Evolutionary conservation across 2,113 vertebrate genomes (phyloP).

Genomic region (Coptodon bakossiorum): DNA sequence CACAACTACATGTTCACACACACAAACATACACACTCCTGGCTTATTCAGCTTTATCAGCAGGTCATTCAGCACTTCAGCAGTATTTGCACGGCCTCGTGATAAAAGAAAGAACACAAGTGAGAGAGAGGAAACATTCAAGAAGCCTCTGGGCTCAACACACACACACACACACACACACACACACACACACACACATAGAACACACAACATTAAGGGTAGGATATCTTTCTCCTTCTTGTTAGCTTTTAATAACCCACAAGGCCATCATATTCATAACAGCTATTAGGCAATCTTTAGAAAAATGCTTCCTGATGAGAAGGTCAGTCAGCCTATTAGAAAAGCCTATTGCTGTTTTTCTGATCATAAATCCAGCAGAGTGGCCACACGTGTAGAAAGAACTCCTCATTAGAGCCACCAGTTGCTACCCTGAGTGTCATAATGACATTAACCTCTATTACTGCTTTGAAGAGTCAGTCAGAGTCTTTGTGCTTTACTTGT

Average conservation of each 20-base stretch:
- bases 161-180: background rate
- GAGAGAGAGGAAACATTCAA: conserved; percentile 13
- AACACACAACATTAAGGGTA: conserved; percentile 11
- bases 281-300: conserved; percentile 27
- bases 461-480: background rate
- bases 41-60: background rate
- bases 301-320: conserved; percentile 30
- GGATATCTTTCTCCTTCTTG: conserved; percentile 23
- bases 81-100: background rate
- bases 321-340: conserved; percentile 30
- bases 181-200: background rate
- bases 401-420: background rate
- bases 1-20: background rate
- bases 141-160: background rate
- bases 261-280: conserved; percentile 34
- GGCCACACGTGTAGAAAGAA: background rate
- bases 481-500: background rate
- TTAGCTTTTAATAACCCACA: conserved; percentile 42
- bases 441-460: background rate
- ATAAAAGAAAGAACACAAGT: conserved; percentile 1
- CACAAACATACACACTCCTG: background rate
- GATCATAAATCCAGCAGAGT: background rate
- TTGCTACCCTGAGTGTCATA: background rate
- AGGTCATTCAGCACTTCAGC: conserved; percentile 6
- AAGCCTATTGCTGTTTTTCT: background rate